Base-by-base conservation (phyloP, 1,140 invertebrate genomes). In the Aphelenchoides avenae region DNA sequence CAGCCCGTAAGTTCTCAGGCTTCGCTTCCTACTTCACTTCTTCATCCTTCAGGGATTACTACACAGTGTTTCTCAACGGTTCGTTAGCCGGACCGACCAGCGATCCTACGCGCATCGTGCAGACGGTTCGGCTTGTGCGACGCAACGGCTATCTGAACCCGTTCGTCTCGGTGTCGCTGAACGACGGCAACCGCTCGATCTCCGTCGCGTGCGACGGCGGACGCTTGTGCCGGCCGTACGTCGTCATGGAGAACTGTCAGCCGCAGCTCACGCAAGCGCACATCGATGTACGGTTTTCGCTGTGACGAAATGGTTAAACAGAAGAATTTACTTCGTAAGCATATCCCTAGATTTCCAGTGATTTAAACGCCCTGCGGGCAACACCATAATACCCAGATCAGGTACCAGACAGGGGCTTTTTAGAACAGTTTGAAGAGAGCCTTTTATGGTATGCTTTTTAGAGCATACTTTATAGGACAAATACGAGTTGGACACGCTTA, bases 141-240 rank as follows among this genome's bases (percentile, higher is more conserved):
- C 80, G 94, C 22, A 85, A 84, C 50, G 87, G 91, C 0, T 82
- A 85, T 30, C 86, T 98, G 47, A 89, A 87, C 64, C 84, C 86
- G 24, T 97, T n/a, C n/a, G 88, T 97, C 0, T 98, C 93, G 0
- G 91, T 98, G 68, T 94, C 89, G 75, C 84, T 87, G 0, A 91
- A 91, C 69, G 84, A 88, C 71, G 85, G 86, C 15, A 90, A 94
- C 68, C 83, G 83, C 57, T 88, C 87, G 70, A 85, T 99, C 53
- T 91, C 94, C 77, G 93, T 99, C 55, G 89, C 91, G 70, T 90
- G 88, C 24, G 95, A 98, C 78, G 90, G 89, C n/a, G 95, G 95
- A 0, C 81, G 95, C 64, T 81, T 99, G 1, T 98, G 94, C 78
- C 84, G 91, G 47, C 81, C 81, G 2, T 83, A 83, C 62, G 80